Conservation (phyloP, 2,797 vertebrate species). For the Tiaroga cobitis region DNA sequence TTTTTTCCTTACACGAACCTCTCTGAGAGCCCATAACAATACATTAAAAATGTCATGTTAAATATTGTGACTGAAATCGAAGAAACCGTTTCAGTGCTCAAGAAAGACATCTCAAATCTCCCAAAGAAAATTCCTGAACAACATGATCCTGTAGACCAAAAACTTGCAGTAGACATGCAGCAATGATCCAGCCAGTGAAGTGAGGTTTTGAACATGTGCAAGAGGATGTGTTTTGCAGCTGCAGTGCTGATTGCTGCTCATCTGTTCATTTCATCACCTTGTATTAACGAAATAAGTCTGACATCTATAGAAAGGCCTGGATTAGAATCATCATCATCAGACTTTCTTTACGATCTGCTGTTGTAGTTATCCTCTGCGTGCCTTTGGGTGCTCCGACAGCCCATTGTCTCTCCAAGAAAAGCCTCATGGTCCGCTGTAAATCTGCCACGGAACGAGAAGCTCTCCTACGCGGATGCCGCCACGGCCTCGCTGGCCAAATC, state of each 20-base stretch:
- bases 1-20: conserved; percentile 10
- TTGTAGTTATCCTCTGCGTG: conserved; percentile 58
- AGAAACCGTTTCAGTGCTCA: conserved; percentile 19
- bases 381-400: conserved; percentile 50
- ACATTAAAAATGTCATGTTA: conserved; percentile 13
- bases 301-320: conserved; percentile 28
- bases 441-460: conserved; percentile 62
- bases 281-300: conserved; percentile 44
- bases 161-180: conserved; percentile 10
- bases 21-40: conserved; percentile 15
- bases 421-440: conserved; percentile 61
- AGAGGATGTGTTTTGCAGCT: conserved; percentile 29
- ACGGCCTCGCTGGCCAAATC: conserved; percentile 59
- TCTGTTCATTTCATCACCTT: conserved; percentile 64
- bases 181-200: not conserved
- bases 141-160: not conserved
- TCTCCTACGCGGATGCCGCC: conserved; percentile 63
- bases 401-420: conserved; percentile 60
- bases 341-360: conserved; percentile 53
- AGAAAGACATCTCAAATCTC: conserved; percentile 10
- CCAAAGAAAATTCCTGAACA: conserved; percentile 16
- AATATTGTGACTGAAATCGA: conserved; percentile 22
- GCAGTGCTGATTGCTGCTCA: conserved; percentile 51
- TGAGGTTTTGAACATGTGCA: not conserved
- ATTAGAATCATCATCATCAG: conserved; percentile 27